These are phyloP conservation scores for Trissolcus brochymenae DNA, from an alignment of 2,888 invertebrate genomes.

Conservation along the genomic window DNA sequence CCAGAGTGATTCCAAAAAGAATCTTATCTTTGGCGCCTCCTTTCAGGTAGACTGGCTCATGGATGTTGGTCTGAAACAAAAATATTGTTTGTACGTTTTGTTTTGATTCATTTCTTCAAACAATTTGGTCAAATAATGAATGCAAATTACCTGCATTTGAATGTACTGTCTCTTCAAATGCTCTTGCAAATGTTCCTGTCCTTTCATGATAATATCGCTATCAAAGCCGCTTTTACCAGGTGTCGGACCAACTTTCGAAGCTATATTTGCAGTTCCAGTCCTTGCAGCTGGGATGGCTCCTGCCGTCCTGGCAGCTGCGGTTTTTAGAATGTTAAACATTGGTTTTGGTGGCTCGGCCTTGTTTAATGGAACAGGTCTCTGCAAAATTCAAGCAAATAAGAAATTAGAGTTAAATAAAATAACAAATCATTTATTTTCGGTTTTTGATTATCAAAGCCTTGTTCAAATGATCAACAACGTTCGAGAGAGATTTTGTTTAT, in stretches of 20 bases:
- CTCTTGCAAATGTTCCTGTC: conserved; percentile 13
- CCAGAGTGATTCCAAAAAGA: conserved; percentile 35
- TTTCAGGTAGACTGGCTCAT: conserved; percentile 40
- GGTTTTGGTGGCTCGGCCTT: conserved; percentile 55
- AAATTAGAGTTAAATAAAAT: too few relatives aligned
- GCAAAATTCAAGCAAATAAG: not conserved
- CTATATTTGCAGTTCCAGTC: not conserved
- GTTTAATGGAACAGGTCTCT: conserved; percentile 10
- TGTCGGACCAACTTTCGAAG: not conserved
- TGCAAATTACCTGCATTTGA: conserved; percentile 12
- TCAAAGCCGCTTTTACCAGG: not conserved
- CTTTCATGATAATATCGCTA: conserved; percentile 9
- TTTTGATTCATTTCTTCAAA: not conserved
- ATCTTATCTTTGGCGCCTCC: conserved; percentile 42
- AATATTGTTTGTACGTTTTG: not conserved
- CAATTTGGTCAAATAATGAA: not conserved
- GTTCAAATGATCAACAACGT: too few relatives aligned
- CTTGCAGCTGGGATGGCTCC: not conserved
- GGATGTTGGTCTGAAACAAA: conserved; percentile 27
- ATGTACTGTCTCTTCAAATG: conserved; percentile 8
- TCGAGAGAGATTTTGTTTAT: too few relatives aligned
- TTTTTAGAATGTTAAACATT: conserved; percentile 46
- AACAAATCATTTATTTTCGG: too few relatives aligned
- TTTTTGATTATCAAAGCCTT: too few relatives aligned
- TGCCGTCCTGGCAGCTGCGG: not conserved